These are phyloP conservation scores for Brotula barbata DNA, from an alignment of 2,797 vertebrate genomes.

Conservation along the genomic window DNA sequence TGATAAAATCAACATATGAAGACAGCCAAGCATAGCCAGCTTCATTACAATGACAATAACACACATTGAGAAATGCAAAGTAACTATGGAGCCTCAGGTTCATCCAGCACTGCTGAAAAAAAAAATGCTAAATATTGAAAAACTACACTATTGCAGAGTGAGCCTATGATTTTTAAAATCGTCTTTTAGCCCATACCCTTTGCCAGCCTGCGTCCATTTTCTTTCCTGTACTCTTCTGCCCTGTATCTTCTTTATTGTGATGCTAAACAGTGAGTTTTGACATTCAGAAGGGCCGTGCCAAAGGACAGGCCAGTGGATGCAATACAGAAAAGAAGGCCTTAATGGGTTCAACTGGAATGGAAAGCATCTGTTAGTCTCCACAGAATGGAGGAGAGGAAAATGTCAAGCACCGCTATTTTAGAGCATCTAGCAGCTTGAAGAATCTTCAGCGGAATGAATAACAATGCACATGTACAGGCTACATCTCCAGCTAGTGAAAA, in stretches of 20 bases:
- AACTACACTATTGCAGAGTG: constrained; percentile 1
- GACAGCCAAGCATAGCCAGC: too few relatives aligned
- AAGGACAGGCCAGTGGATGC: constrained; percentile 67
- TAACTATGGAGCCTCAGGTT: too few relatives aligned
- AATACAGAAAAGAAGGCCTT: constrained; percentile 64
- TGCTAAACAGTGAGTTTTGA: constrained; percentile 70
- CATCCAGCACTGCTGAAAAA: background rate
- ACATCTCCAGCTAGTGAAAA: constrained; percentile 17
- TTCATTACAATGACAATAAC: too few relatives aligned
- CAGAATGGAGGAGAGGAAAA: constrained; percentile 66
- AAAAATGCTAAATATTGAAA: background rate
- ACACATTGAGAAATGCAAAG: too few relatives aligned
- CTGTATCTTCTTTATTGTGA: constrained; percentile 65
- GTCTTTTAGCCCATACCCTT: constrained; percentile 62
- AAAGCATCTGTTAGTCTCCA: constrained; percentile 71
- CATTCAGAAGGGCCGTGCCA: constrained; percentile 66
- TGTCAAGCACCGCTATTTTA: constrained; percentile 73
- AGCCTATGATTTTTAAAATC: constrained; percentile 44
- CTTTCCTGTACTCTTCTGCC: constrained; percentile 51
- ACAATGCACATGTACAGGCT: constrained; percentile 48
- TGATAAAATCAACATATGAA: too few relatives aligned
- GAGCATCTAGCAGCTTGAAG: constrained; percentile 50
- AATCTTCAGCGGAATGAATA: constrained; percentile 68
- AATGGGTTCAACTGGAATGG: constrained; percentile 76
- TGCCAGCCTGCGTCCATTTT: constrained; percentile 55